phyloP scores from a whole-genome alignment of 1,140 invertebrate genomes.

The Drosophila tropicalis region DNA sequence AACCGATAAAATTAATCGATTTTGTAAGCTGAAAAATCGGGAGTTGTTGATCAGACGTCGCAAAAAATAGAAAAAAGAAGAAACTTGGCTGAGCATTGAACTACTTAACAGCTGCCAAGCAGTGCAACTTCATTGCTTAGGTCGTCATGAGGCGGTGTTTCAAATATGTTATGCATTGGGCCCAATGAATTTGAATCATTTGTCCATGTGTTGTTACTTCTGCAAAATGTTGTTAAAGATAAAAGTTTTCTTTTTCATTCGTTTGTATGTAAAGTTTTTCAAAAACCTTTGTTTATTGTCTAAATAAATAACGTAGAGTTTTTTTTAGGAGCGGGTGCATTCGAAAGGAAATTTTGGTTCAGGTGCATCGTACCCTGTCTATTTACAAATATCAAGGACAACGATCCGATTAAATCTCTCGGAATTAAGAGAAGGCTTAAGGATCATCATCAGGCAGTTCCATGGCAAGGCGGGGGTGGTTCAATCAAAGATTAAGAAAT shows the following conservation, averaged over 20 bases:
- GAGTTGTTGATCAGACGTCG: too few relatives aligned
- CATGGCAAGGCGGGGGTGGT: conserved; percentile 38
- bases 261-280: conserved; percentile 26
- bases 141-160: too few relatives aligned
- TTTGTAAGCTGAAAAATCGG: too few relatives aligned
- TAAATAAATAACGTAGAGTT: conserved; percentile 42
- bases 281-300: conserved; percentile 34
- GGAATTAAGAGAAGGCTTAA: not conserved
- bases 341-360: conserved; percentile 62
- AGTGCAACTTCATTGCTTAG: too few relatives aligned
- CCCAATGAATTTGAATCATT: too few relatives aligned
- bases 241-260: not conserved
- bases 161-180: too few relatives aligned
- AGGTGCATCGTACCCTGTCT: conserved; percentile 75
- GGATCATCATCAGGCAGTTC: conserved; percentile 51
- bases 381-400: conserved; percentile 64
- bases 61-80: too few relatives aligned
- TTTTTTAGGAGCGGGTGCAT: conserved; percentile 18
- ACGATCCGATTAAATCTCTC: conserved; percentile 5
- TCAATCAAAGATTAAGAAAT: conserved; percentile 17
- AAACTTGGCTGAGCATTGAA: too few relatives aligned
- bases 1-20: too few relatives aligned
- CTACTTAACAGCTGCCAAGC: too few relatives aligned
- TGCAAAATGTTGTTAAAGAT: not conserved
- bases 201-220: too few relatives aligned